Evolutionary conservation across 2,888 invertebrate genomes (phyloP).

Genomic region (Meiosimyza platycephala): DNA sequence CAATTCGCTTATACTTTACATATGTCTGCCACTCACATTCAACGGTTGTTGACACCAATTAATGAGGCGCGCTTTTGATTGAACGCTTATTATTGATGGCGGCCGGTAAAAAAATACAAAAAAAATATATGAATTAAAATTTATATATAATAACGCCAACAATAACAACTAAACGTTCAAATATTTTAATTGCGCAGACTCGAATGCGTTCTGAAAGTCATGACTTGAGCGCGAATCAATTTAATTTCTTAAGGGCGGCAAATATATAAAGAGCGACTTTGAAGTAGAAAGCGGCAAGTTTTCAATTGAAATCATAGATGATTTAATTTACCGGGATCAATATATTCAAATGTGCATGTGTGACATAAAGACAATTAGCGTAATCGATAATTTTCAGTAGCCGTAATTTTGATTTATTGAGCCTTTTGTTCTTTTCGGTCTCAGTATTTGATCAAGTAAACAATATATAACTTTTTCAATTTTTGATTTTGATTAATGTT

Average conservation of each 20-base stretch:
- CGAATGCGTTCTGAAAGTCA: conserved; percentile 17
- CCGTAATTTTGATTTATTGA: neutral
- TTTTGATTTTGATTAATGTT: no score
- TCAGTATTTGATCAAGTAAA: no score
- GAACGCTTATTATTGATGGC: conserved; percentile 17
- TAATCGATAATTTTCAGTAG: conserved; percentile 28
- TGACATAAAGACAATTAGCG: conserved; percentile 32
- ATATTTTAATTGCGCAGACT: conserved; percentile 55
- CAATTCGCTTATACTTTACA: conserved; percentile 28
- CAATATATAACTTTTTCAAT: no score
- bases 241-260: conserved; percentile 13
- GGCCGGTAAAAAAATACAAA: neutral
- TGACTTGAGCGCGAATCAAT: neutral
- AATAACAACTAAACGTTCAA: conserved; percentile 45
- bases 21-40: conserved; percentile 10
- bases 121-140: no score
- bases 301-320: no score
- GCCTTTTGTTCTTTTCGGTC: no score
- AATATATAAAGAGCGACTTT: no score
- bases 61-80: conserved; percentile 20
- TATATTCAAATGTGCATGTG: neutral
- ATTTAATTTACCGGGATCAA: neutral
- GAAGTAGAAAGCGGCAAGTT: no score
- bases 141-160: conserved; percentile 1
- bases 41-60: conserved; percentile 39